Evolutionary conservation across 2,888 invertebrate genomes (phyloP), one percentile per base, ranked within the genome.

Genomic region (Rhodophaea formosa): DNA sequence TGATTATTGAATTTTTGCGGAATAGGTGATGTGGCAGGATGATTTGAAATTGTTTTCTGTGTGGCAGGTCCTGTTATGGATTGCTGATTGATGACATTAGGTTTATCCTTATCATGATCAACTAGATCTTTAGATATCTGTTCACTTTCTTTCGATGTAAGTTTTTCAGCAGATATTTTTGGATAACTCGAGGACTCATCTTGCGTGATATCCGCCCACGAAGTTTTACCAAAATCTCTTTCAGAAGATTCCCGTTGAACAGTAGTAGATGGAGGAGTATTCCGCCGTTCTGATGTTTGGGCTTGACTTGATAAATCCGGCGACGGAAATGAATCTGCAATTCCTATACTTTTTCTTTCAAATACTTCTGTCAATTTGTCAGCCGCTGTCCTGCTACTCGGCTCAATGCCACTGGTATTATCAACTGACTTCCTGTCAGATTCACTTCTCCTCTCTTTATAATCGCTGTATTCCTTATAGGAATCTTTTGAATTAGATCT

Each of bases 361-460:
- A 91, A 91, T 58, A 89, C 90, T 75, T 91, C 92, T 51, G 86
- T 83, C 53, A 90, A 72, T 71, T 91, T 91, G 62, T 91, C 92
- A 60, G 89, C 90, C 59, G 88, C 89, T 59, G 88, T 87, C 69
- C 88, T 81, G 64, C 83, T 86, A 63, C 81, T 80, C 54, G 80
- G 78, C 63, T 88, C 88, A 62, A 84, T 79, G 56, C 75, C 65
- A 53, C 62, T 61, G 7, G 59, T 53, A 35, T 73, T 75, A 57
- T 91, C 91, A 51, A 79, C 66, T 23, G 80, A 69, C 63, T 92
- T 92, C 56, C 88, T 85, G 35, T 91, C 86, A 55, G 88, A 76
- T 47, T 93, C 93, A 64, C 82, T 82, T 72, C 92, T 88, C 65
- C 91, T 83, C 42, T 84, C 89, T 84, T 87, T 88, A 57, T 92